These are phyloP conservation scores for Cephus runcator DNA, from an alignment of 2,888 invertebrate genomes.

Conservation along the genomic window DNA sequence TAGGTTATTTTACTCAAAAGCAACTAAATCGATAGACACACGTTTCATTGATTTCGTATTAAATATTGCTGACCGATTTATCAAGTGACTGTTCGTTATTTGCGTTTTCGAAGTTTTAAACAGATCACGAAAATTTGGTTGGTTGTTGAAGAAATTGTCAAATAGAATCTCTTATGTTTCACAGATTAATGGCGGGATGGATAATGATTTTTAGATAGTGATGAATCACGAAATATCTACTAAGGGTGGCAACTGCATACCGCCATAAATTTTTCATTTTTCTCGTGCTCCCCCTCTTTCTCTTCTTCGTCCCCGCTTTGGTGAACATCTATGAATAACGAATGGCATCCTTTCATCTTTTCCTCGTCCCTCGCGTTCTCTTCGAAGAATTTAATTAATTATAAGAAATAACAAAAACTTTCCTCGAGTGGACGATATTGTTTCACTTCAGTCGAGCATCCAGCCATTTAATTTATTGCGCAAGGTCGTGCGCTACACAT, in stretches of 20 bases:
- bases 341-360: neutral
- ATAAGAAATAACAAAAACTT: neutral
- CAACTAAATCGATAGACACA: neutral
- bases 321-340: neutral
- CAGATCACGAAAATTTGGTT: neutral
- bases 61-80: neutral
- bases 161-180: neutral
- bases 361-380: neutral
- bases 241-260: neutral
- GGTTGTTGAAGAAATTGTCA: neutral
- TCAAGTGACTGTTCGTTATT: neutral
- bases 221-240: neutral
- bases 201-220: neutral
- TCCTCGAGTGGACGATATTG: neutral
- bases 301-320: neutral
- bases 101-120: neutral
- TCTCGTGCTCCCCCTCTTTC: neutral
- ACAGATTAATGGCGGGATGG: neutral
- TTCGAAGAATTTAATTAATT: neutral
- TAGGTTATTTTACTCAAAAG: neutral
- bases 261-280: neutral
- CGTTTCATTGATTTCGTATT: neutral
- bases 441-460: no score
- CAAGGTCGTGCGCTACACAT: neutral
- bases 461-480: neutral